Base-by-base conservation (phyloP, 1,140 invertebrate genomes). In the Penaeus indicus region DNA sequence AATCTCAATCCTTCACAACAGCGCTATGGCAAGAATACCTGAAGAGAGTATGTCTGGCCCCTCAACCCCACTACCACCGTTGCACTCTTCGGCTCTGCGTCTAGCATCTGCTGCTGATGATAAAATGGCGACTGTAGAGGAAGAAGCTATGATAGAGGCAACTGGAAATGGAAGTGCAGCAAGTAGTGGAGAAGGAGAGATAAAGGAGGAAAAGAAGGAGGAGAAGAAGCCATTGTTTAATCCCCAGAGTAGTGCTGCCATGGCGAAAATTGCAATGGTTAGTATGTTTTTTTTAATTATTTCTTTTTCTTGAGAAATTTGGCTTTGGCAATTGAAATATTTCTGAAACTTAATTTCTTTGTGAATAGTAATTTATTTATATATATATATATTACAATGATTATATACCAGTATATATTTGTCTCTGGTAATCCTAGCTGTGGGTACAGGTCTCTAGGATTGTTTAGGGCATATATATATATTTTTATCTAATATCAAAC, bases 231-330 rank as follows among this genome's bases (percentile, higher is more conserved):
- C 78, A 60, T 42, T 67, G 5, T 88, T 88, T 84, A 69, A 88
- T 54, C 86, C 86, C n/a, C 86, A 84, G 27, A 88, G 61, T 64
- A 88, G 86, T 78, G 86, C 86, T 64, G 86, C 86, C 27, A 88
- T 88, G 86, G 86, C 86, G 13, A 88, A 84, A 63, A 88, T 88
- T 84, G 86, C 86, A 62, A 67, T 72, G 86, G 86, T 88, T 47
- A 63, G 69, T 18, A 32, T 75, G 21, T 25, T 13, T 18, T 27
- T 75, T 27, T 72, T 10, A 3, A 72, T 25, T 27, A 0, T 19
- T 5, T 47, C 1, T 47, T 47, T 32, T 32, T n/a, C n/a, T 32
- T 32, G 32, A 32, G 32, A 47, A 47, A 47, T 13, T 47, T 47
- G 47, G 4, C 11, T 10, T 18, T 75, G n/a, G 25, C 4, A 72